Conservation (phyloP, 2,113 vertebrate genomes). For the Symphodus melops region DNA sequence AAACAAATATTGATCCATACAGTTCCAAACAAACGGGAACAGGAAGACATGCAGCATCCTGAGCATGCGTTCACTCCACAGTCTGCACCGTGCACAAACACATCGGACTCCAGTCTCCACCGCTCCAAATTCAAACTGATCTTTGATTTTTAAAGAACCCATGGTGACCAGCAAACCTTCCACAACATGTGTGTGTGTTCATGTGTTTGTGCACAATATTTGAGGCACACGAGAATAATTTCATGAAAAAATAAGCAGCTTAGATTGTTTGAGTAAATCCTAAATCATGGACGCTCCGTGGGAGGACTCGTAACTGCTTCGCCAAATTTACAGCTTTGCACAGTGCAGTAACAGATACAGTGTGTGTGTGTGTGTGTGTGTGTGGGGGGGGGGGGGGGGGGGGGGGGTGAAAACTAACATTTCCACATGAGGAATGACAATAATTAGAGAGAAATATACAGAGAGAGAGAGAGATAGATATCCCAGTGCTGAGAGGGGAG, state of each 20-base stretch:
- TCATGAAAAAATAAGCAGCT: constrained; percentile 65
- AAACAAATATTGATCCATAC: no score
- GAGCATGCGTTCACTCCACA: no score
- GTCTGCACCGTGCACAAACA: no score
- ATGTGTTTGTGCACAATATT: no score
- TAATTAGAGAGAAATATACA: constrained; percentile 65
- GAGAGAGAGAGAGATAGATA: constrained; percentile 22
- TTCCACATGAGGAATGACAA: constrained; percentile 67
- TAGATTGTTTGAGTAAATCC: constrained; percentile 72
- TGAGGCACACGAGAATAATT: constrained; percentile 17
- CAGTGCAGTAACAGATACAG: constrained; percentile 57
- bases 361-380: no score
- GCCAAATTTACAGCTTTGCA: constrained; percentile 69
- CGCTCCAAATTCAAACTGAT: no score
- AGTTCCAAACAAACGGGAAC: no score
- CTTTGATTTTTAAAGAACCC: background rate
- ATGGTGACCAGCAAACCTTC: background rate
- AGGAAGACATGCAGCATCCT: no score
- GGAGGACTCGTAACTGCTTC: constrained; percentile 59
- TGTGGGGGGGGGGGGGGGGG: no score
- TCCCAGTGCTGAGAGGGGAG: constrained; percentile 43
- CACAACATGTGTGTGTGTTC: constrained; percentile 7
- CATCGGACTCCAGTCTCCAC: no score
- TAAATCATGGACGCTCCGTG: constrained; percentile 63
- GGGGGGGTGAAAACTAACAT: constrained; percentile 57